These are phyloP conservation scores for Sphaerophoria rueppellii DNA, from an alignment of 2,888 invertebrate genomes.

Conservation along the genomic window DNA sequence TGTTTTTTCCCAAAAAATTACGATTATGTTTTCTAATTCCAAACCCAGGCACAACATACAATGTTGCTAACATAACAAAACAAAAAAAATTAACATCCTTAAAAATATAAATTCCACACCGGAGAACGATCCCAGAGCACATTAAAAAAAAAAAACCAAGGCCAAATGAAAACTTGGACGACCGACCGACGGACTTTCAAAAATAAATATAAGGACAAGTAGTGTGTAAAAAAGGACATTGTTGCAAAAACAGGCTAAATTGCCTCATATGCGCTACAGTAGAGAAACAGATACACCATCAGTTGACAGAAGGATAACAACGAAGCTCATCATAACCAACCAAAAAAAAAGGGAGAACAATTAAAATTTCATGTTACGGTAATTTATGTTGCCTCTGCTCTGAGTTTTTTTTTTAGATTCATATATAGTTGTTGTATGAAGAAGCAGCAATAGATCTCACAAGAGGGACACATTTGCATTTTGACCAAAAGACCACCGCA, in stretches of 20 bases:
- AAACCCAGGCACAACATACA: constrained; percentile 12
- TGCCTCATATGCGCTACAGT: no score
- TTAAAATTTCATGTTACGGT: constrained; percentile 70
- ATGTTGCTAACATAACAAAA: neutral
- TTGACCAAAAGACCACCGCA: constrained; percentile 43
- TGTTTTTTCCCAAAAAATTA: constrained; percentile 18
- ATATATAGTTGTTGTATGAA: neutral
- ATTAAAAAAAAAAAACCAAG: constrained; percentile 1
- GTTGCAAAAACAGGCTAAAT: neutral
- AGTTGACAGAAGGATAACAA: constrained; percentile 38
- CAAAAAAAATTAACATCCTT: constrained; percentile 13
- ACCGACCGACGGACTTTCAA: constrained; percentile 12
- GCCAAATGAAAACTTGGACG: neutral
- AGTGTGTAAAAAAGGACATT: neutral
- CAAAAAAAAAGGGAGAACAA: constrained; percentile 41
- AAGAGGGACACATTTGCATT: constrained; percentile 63
- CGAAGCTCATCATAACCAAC: constrained; percentile 19
- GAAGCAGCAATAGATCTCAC: neutral
- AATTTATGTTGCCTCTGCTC: constrained; percentile 59
- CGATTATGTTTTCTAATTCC: constrained; percentile 47
- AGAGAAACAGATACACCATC: neutral
- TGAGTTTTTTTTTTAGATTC: constrained; percentile 12
- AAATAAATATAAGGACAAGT: neutral
- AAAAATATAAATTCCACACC: constrained; percentile 8
- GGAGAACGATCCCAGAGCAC: neutral